Conservation (phyloP, 2,888 invertebrate species). For the Apeira syringaria region DNA sequence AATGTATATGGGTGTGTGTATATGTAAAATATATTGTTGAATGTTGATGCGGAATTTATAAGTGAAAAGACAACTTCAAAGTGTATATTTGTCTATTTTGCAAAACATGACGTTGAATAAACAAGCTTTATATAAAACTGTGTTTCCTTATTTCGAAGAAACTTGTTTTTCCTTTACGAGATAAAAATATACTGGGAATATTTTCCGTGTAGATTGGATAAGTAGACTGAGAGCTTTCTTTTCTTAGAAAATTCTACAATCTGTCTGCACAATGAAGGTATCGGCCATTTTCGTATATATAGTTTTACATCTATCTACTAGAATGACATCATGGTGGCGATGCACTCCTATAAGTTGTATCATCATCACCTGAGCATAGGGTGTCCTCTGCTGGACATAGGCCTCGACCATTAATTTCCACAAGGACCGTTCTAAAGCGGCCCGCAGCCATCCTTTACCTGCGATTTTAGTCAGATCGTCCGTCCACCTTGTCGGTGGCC, state of each 20-base stretch:
- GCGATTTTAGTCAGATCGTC: no score
- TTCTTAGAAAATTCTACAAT: background rate
- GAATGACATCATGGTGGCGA: no score
- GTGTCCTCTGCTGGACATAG: no score
- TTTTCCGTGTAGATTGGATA: conserved; percentile 2
- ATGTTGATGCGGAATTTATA: conserved; percentile 78
- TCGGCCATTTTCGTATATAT: no score
- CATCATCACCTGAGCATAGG: no score
- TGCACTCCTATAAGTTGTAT: no score
- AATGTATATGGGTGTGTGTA: conserved; percentile 49
- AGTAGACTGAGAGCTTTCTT: background rate
- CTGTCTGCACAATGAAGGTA: no score
- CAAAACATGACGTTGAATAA: conserved; percentile 83
- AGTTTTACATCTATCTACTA: no score
- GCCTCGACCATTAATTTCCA: no score
- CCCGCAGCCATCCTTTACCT: no score
- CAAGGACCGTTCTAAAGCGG: no score
- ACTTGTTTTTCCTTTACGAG: conserved; percentile 15
- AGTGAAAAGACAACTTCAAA: conserved; percentile 71
- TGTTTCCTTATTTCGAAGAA: conserved; percentile 21
- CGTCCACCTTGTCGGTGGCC: no score
- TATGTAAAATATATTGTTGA: conserved; percentile 75
- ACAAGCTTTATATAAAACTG: conserved; percentile 74
- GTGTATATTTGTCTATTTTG: conserved; percentile 83
- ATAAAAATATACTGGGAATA: conserved; percentile 4